Percentiles rank a stretch among this genome's conserved stretches.
Evolutionary conservation across 2,113 vertebrate genomes (phyloP).

Genomic region (Cyanistes caeruleus): DNA sequence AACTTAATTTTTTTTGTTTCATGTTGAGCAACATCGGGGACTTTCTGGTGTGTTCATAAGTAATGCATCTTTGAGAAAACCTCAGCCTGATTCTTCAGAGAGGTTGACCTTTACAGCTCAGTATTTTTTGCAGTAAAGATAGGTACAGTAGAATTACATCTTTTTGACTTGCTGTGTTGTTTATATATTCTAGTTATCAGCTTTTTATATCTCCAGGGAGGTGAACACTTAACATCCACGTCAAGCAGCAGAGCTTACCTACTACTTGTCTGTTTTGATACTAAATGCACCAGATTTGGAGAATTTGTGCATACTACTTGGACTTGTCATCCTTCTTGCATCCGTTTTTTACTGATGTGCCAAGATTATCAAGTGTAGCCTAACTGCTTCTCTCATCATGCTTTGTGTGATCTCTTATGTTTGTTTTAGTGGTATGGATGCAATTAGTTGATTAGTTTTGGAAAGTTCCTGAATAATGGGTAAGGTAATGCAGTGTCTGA

Average conservation of each 20-base stretch:
- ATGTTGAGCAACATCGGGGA: background rate
- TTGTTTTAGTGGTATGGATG: background rate
- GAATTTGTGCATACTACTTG: background rate
- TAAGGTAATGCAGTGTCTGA: background rate
- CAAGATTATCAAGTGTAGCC: background rate
- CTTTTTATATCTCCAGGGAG: background rate
- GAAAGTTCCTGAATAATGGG: background rate
- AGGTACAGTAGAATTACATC: background rate
- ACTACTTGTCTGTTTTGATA: background rate
- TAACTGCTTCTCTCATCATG: background rate
- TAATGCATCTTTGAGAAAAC: background rate
- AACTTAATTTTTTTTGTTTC: background rate
- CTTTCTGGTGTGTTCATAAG: background rate
- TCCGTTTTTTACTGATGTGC: background rate
- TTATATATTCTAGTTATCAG: background rate
- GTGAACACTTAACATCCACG: background rate
- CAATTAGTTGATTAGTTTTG: background rate
- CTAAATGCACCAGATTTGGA: background rate
- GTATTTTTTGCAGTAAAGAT: background rate
- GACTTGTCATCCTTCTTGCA: background rate
- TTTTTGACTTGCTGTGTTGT: background rate
- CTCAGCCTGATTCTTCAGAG: background rate
- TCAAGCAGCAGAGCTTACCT: background rate
- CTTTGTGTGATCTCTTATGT: background rate
- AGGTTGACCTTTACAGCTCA: background rate